Evolutionary conservation across 92 coral and sea anemone genomes (phyloP), one percentile per base, ranked within the genome.

Genomic region (Epizoanthus illoricatus): DNA sequence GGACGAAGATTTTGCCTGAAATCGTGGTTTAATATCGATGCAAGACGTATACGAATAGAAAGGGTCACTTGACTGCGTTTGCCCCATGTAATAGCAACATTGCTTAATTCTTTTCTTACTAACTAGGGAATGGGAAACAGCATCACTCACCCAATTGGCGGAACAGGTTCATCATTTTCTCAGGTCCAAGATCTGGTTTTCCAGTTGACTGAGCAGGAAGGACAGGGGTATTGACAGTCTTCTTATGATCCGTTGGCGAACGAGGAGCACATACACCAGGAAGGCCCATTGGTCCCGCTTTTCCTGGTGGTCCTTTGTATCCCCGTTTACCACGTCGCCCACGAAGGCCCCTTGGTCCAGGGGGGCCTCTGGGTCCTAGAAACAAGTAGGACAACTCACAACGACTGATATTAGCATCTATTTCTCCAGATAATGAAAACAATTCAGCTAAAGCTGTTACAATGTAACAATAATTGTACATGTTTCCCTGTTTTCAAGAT

Each of bases 321-420:
- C 80, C 80, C 39, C 67, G 57, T 74, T 74, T 74, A 16, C 80
- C 80, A 4, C 80, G 80, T 24, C 66, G 65, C 17, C 80, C 80
- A 56, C 80, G 67, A 56, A 18, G 66, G 3, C 80, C 80, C 28
- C 66, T 74, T 16, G 65, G 49, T 57, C 80, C 80, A 13, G 80
- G 80, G 2, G 66, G 67, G 2, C 66, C 80, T 74, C 65, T 74
- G 24, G 65, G 66, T 16, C 80, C 52, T 56, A 57, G 11, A 15
- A 54, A 57, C 12, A 49, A 2, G 55, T 49, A 49, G 12, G 10
- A 49, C 8, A 28, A 49, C 36, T 28, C 36, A 28, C 1, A 2
- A 28, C 36, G 36, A 28, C 36, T 28, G 36, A 28, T 28, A 28
- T 28, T 28, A 28, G 2, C 36, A 28, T 28, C 2, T 28, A 28